A percentile compares a stretch with the other conserved stretches of the same genome.
Evolutionary conservation across 2,113 vertebrate species (phyloP).

Genomic region (Halcyon malimbica): DNA sequence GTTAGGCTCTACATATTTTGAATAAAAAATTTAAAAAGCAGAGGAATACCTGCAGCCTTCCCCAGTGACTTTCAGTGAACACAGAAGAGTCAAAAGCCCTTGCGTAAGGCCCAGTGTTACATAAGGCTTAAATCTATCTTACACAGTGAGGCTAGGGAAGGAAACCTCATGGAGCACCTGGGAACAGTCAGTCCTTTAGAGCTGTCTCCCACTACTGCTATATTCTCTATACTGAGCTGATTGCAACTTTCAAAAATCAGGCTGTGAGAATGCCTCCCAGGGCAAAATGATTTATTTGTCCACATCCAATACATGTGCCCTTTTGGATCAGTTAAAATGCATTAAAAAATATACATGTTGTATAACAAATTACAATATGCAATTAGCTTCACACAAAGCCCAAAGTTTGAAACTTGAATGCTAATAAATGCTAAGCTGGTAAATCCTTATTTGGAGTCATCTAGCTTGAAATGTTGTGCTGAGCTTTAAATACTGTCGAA

Average conservation of each 20-base stretch:
- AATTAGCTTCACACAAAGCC: neutral
- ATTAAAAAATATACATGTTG: neutral
- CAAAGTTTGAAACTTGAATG: neutral
- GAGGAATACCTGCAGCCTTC: neutral
- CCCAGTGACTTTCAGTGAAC: neutral
- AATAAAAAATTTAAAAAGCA: neutral
- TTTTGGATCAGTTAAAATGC: neutral
- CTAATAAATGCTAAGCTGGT: neutral
- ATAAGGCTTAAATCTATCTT: neutral
- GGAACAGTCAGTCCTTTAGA: neutral
- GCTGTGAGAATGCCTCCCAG: neutral
- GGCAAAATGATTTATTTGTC: neutral
- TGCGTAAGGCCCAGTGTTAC: neutral
- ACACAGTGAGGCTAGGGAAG: neutral
- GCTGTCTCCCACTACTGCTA: accelerated
- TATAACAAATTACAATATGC: neutral
- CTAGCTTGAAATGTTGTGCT: neutral
- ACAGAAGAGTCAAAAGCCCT: neutral
- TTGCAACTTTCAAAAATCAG: neutral
- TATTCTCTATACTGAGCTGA: neutral
- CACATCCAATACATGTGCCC: neutral
- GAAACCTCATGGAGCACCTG: neutral
- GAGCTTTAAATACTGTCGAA: neutral
- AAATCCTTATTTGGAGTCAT: neutral
- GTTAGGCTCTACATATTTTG: neutral